Conservation (phyloP, 2,888 invertebrate species). For the Dicycla oo region DNA sequence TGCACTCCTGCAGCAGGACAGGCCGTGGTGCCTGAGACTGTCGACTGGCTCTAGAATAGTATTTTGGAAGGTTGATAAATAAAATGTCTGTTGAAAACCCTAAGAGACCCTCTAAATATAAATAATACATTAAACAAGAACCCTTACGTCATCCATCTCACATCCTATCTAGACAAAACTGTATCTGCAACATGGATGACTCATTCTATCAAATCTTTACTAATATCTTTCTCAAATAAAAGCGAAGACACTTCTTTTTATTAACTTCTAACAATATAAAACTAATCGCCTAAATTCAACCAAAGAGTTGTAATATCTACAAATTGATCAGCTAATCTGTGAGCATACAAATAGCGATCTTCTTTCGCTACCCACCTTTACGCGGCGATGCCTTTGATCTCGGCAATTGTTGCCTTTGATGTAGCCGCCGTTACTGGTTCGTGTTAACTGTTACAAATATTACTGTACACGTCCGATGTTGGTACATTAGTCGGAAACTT, state of each 20-base stretch:
- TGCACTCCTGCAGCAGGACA: too few species aligned
- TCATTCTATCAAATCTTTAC: constrained; percentile 4
- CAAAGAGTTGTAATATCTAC: constrained; percentile 57
- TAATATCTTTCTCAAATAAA: constrained; percentile 22
- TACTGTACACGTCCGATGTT: constrained; percentile 74
- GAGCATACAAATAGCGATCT: constrained; percentile 60
- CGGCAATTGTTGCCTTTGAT: constrained; percentile 69
- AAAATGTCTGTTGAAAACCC: too few species aligned
- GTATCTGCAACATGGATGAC: neutral
- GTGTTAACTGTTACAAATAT: constrained; percentile 78
- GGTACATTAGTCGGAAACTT: constrained; percentile 56
- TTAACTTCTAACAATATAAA: constrained; percentile 49
- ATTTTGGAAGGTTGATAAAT: too few species aligned
- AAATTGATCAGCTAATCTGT: constrained; percentile 58
- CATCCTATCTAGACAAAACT: too few species aligned
- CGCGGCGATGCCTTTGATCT: constrained; percentile 78
- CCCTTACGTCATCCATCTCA: too few species aligned
- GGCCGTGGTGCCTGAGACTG: too few species aligned
- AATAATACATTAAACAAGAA: too few species aligned
- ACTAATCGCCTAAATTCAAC: constrained; percentile 43
- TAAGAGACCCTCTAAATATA: too few species aligned
- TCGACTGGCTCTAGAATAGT: too few species aligned
- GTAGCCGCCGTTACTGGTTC: constrained; percentile 75
- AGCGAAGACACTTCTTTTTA: constrained; percentile 48
- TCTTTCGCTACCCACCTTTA: constrained; percentile 68